Conservation (phyloP, 2,113 vertebrate species). For the Drymodes brunneopygia region DNA sequence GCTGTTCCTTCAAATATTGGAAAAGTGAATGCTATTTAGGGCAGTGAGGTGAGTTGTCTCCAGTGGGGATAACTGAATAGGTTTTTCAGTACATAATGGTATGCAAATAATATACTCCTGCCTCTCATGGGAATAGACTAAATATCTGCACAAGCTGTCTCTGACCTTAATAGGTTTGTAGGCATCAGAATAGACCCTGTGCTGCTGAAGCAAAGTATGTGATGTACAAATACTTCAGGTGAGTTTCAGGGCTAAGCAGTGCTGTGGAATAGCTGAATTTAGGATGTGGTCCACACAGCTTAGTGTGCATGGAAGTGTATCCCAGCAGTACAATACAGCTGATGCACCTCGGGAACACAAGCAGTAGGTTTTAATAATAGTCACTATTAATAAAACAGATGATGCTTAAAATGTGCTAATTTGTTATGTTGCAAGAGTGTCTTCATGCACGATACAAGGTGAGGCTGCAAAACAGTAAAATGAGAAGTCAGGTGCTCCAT, state of each 20-base stretch:
- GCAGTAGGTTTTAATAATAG: background rate
- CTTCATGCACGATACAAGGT: background rate
- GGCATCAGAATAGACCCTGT: background rate
- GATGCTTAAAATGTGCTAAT: background rate
- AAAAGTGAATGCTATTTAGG: slow-evolving; percentile 42
- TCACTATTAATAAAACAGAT: background rate
- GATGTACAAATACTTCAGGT: background rate
- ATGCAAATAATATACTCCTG: slow-evolving; percentile 57
- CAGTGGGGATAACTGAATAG: slow-evolving; percentile 21
- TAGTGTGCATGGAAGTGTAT: background rate
- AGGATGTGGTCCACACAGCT: background rate
- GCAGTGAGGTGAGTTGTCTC: slow-evolving; percentile 42
- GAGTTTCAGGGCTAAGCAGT: background rate
- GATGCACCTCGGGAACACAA: background rate
- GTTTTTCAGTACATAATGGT: slow-evolving; percentile 40
- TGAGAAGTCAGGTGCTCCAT: background rate
- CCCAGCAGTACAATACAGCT: background rate
- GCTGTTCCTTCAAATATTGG: slow-evolving; percentile 6
- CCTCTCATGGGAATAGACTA: slow-evolving; percentile 3
- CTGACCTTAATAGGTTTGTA: slow-evolving; percentile 47
- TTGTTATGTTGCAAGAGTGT: background rate
- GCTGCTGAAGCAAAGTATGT: background rate
- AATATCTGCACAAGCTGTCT: slow-evolving; percentile 32
- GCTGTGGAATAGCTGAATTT: background rate
- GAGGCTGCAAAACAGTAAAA: background rate